These are phyloP conservation scores for Ophthalmotilapia sp. DNA, from an alignment of 2,113 vertebrate genomes.

Conservation along the genomic window DNA sequence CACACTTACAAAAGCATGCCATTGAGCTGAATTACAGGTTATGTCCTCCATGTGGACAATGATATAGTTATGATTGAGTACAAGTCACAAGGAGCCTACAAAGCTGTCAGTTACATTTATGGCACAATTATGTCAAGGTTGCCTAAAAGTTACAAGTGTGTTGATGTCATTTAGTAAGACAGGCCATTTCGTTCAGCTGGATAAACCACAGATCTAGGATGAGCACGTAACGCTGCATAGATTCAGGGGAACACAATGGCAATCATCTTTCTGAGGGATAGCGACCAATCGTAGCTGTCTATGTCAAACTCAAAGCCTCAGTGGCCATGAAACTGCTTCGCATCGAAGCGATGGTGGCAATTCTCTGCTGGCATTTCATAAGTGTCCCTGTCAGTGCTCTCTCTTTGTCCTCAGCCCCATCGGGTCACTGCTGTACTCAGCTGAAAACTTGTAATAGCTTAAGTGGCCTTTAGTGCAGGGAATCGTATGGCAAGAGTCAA, in stretches of 20 bases:
- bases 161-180: slow-evolving; percentile 24
- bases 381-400: slow-evolving; percentile 57
- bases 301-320: slow-evolving; percentile 15
- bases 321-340: slow-evolving; percentile 22
- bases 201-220: not conserved
- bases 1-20: not conserved
- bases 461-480: slow-evolving; percentile 74
- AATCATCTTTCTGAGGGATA: not conserved
- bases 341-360: slow-evolving; percentile 35
- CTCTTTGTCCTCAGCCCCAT: slow-evolving; percentile 59
- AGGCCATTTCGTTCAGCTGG: not conserved
- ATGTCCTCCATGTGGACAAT: slow-evolving; percentile 36
- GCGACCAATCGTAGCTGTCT: not conserved
- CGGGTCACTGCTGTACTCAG: slow-evolving; percentile 60
- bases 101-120: slow-evolving; percentile 59
- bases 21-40: not conserved
- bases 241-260: not conserved
- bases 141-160: slow-evolving; percentile 52
- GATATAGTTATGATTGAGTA: slow-evolving; percentile 50
- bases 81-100: slow-evolving; percentile 31
- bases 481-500: slow-evolving; percentile 70
- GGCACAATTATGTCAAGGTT: slow-evolving; percentile 59
- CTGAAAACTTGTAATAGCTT: slow-evolving; percentile 74
- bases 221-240: not conserved
- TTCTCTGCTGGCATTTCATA: slow-evolving; percentile 65